A percentile compares a stretch with the other conserved stretches of the same genome.
phyloP scores from a whole-genome alignment of 2,113 vertebrate species.

The Odontesthes bonariensis region DNA sequence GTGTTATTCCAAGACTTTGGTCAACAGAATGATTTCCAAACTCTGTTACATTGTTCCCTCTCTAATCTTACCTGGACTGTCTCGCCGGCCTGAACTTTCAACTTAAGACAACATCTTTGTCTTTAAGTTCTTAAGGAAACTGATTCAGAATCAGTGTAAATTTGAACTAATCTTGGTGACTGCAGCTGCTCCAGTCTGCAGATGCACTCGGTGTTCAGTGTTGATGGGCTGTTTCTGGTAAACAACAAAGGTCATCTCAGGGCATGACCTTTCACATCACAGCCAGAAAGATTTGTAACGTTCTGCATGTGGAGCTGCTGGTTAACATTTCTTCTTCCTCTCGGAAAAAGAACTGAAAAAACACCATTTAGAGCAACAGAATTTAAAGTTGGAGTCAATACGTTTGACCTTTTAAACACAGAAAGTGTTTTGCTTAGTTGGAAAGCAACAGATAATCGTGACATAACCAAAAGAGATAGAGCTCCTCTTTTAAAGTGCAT shows the following conservation, averaged over 20 bases:
- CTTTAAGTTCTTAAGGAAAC: too few species aligned
- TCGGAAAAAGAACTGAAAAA: background rate
- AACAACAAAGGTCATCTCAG: background rate
- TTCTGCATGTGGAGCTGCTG: background rate
- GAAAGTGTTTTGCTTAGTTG: too few species aligned
- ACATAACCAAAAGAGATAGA: background rate
- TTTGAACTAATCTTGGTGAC: background rate
- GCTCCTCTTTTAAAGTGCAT: too few species aligned
- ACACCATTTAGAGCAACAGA: background rate
- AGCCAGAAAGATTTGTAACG: background rate
- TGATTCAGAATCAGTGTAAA: too few species aligned
- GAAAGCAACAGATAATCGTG: too few species aligned
- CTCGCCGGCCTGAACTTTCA: background rate
- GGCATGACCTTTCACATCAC: background rate
- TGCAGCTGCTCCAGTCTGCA: background rate
- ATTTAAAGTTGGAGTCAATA: background rate
- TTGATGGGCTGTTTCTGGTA: background rate
- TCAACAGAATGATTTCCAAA: too few species aligned
- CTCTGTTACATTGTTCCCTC: background rate
- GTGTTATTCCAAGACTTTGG: too few species aligned
- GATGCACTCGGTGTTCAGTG: background rate
- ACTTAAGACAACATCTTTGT: background rate
- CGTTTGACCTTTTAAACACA: background rate
- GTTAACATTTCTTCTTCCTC: background rate
- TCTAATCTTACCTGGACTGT: background rate